Percentiles rank a stretch among this genome's conserved stretches.
Evolutionary conservation across 2,888 invertebrate species (phyloP).

Genomic region (Diadegma fenestrale): DNA sequence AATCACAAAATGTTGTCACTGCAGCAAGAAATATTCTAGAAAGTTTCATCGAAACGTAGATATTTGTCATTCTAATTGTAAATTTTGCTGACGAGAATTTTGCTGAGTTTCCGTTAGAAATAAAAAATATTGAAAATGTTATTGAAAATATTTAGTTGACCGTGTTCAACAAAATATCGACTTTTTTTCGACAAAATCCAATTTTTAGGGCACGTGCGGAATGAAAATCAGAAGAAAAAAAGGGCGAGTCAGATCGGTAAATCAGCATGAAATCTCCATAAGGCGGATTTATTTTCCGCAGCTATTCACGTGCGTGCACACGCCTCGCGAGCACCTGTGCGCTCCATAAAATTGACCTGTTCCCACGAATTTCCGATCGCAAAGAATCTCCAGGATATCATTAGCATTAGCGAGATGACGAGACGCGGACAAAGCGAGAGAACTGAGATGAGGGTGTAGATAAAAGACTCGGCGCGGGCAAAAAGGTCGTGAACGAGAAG

Average conservation of each 20-base stretch:
- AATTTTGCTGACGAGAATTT: too few species aligned
- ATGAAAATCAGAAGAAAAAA: constrained; percentile 12
- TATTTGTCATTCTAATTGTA: too few species aligned
- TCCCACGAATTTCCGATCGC: constrained; percentile 57
- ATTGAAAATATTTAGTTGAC: too few species aligned
- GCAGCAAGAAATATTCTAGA: too few species aligned
- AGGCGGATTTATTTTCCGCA: constrained; percentile 29
- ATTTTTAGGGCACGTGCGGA: too few species aligned
- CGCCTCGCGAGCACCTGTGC: constrained; percentile 45
- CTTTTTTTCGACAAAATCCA: too few species aligned
- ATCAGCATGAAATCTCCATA: constrained; percentile 35
- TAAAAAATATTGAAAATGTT: too few species aligned
- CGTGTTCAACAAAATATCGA: too few species aligned
- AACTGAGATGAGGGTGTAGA: constrained; percentile 17
- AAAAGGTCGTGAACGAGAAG: not conserved
- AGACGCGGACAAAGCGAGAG: not conserved
- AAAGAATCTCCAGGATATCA: constrained; percentile 30
- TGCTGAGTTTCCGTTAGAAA: too few species aligned
- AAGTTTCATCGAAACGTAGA: too few species aligned
- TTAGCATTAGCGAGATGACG: constrained; percentile 30
- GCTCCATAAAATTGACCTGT: constrained; percentile 61
- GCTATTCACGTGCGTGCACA: not conserved
- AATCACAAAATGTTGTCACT: too few species aligned
- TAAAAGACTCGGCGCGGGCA: constrained; percentile 12
- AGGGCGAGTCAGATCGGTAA: constrained; percentile 55